Conservation (phyloP, 2,888 invertebrate genomes). For the Molanna angustata region DNA sequence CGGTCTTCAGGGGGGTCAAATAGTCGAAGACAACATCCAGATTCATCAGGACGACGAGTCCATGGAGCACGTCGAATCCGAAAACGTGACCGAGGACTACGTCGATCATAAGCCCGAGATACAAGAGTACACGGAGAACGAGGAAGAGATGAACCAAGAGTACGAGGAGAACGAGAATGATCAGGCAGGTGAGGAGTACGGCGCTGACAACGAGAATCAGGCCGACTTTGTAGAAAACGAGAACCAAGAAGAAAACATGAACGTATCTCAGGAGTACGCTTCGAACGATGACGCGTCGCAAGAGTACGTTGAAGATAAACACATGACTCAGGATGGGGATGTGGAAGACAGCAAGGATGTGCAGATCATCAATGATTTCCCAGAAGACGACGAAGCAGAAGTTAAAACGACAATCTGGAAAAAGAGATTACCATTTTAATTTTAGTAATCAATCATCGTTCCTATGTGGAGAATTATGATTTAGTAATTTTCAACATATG, state of each 20-base stretch:
- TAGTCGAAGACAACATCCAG: slow-evolving; percentile 9
- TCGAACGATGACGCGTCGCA: slow-evolving; percentile 7
- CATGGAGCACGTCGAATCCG: neutral
- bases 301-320: neutral
- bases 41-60: slow-evolving; percentile 6
- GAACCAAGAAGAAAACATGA: slow-evolving; percentile 1
- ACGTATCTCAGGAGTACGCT: slow-evolving; percentile 6
- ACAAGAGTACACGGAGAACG: slow-evolving; percentile 5
- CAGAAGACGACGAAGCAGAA: slow-evolving; percentile 1
- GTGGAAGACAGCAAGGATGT: neutral
- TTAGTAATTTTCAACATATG: too few species aligned
- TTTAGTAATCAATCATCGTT: too few species aligned
- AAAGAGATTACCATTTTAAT: neutral
- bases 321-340: slow-evolving; percentile 5
- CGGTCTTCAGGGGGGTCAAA: slow-evolving; percentile 16
- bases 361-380: slow-evolving; percentile 3
- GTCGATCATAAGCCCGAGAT: neutral
- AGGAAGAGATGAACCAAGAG: slow-evolving; percentile 7
- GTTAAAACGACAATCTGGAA: neutral
- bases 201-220: neutral
- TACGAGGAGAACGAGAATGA: slow-evolving; percentile 3
- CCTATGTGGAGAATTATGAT: too few species aligned
- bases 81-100: slow-evolving; percentile 4
- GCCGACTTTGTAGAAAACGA: slow-evolving; percentile 2
- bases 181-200: neutral